phyloP scores from a whole-genome alignment of 2,888 invertebrate species.

The Endomychus coccineus region DNA sequence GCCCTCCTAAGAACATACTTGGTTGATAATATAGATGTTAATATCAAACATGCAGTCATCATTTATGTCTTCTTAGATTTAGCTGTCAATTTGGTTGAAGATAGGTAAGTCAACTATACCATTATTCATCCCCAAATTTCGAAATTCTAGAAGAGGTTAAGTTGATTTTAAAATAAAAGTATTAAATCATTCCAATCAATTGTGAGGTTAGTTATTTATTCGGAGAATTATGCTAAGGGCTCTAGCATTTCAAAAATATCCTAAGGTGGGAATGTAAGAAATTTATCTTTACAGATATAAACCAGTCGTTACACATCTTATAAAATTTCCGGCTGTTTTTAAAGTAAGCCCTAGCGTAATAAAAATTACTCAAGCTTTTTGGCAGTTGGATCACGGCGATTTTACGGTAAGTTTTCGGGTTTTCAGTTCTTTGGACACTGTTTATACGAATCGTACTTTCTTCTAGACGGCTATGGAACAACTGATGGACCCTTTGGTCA shows the following conservation, averaged over 20 bases:
- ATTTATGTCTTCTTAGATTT: constrained; percentile 79
- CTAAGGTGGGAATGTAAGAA: too few relatives aligned
- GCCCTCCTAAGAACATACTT: constrained; percentile 69
- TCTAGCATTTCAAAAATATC: too few relatives aligned
- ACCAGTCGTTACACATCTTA: constrained; percentile 60
- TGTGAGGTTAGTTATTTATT: too few relatives aligned
- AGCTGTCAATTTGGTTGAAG: constrained; percentile 60
- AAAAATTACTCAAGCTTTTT: constrained; percentile 78
- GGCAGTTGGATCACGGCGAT: constrained; percentile 82
- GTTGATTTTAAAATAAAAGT: too few relatives aligned
- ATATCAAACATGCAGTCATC: constrained; percentile 70
- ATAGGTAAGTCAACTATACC: too few relatives aligned
- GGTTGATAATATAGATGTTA: constrained; percentile 56
- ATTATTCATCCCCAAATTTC: too few relatives aligned
- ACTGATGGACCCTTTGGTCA: constrained; percentile 55
- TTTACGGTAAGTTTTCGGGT: constrained; percentile 55
- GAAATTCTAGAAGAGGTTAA: too few relatives aligned
- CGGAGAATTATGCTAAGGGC: too few relatives aligned
- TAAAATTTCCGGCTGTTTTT: constrained; percentile 76
- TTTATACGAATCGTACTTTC: constrained; percentile 5
- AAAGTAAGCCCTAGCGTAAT: constrained; percentile 65
- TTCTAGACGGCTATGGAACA: constrained; percentile 58
- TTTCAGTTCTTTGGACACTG: constrained; percentile 1
- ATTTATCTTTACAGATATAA: constrained; percentile 42
- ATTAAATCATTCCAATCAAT: too few relatives aligned